Percentiles rank a stretch among this genome's conserved stretches.
phyloP scores from a whole-genome alignment of 92 coral and sea anemone species.

The Micromussa lordhowensis region DNA sequence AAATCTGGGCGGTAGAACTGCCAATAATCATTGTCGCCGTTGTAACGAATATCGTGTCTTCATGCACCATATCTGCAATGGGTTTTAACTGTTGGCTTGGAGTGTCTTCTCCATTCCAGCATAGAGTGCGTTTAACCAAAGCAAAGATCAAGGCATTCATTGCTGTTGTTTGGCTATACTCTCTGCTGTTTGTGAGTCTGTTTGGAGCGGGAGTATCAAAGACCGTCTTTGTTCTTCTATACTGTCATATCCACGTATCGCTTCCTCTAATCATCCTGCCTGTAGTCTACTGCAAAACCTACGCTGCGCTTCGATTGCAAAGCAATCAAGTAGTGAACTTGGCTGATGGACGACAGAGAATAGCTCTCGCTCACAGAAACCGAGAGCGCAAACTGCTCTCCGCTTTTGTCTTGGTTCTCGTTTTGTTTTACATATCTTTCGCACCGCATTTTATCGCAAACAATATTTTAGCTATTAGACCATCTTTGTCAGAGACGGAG shows the following conservation, averaged over 20 bases:
- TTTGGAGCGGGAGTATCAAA: not conserved
- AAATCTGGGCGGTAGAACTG: not conserved
- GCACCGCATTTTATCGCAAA: slow-evolving; percentile 20
- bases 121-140: not conserved
- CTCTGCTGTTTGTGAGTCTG: not conserved
- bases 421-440: slow-evolving; percentile 24
- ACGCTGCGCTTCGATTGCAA: slow-evolving; percentile 7
- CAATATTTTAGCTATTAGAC: not conserved
- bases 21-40: not conserved
- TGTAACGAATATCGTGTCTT: slow-evolving; percentile 17
- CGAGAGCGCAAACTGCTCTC: slow-evolving; percentile 22
- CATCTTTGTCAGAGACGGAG: not conserved
- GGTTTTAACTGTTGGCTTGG: slow-evolving; percentile 13
- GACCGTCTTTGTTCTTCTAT: slow-evolving; percentile 13
- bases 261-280: slow-evolving; percentile 18
- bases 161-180: slow-evolving; percentile 26
- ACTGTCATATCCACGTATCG: slow-evolving; percentile 29
- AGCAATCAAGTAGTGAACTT: not conserved
- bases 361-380: not conserved
- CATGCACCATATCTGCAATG: slow-evolving; percentile 25
- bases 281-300: slow-evolving; percentile 11
- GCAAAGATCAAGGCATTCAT: slow-evolving; percentile 14
- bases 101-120: slow-evolving; percentile 8
- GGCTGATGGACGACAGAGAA: not conserved
- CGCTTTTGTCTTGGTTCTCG: slow-evolving; percentile 11